Conservation (phyloP, 2,113 vertebrate genomes). For the Eleginops maclovinus region DNA sequence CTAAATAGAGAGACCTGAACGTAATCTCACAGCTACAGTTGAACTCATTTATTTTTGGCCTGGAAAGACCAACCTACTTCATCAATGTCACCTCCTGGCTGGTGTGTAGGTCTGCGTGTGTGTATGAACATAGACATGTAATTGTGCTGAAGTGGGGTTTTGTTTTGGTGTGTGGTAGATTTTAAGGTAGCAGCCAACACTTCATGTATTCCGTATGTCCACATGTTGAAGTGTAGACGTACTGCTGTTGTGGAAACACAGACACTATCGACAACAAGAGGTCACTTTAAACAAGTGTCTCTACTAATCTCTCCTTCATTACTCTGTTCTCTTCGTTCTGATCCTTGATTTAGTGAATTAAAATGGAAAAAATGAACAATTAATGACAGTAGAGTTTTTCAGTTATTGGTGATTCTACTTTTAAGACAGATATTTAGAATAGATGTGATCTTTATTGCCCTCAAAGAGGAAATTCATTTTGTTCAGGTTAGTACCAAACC, state of each 20-base stretch:
- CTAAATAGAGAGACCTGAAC: slow-evolving; percentile 64
- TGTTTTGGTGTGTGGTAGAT: slow-evolving; percentile 8
- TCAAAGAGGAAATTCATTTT: no score
- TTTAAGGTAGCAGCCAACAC: background rate
- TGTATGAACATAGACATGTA: slow-evolving; percentile 32
- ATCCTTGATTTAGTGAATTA: no score
- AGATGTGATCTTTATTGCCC: no score
- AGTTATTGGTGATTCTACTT: no score
- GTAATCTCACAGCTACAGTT: slow-evolving; percentile 78
- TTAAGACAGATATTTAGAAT: no score
- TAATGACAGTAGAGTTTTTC: no score
- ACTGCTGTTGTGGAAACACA: background rate
- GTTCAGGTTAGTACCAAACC: no score
- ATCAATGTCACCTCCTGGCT: slow-evolving; percentile 73
- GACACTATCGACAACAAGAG: background rate
- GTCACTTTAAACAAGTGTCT: background rate
- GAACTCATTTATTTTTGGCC: slow-evolving; percentile 79
- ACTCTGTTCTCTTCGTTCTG: no score
- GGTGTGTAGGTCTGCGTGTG: slow-evolving; percentile 27
- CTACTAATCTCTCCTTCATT: no score
- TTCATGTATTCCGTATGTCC: background rate
- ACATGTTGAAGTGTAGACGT: background rate
- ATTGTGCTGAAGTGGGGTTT: slow-evolving; percentile 35
- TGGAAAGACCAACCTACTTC: slow-evolving; percentile 67
- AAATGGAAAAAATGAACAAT: no score